A percentile compares a stretch with the other conserved stretches of the same genome.
Evolutionary conservation across 2,888 invertebrate species (phyloP).

Genomic region (Deilephila elpenor): DNA sequence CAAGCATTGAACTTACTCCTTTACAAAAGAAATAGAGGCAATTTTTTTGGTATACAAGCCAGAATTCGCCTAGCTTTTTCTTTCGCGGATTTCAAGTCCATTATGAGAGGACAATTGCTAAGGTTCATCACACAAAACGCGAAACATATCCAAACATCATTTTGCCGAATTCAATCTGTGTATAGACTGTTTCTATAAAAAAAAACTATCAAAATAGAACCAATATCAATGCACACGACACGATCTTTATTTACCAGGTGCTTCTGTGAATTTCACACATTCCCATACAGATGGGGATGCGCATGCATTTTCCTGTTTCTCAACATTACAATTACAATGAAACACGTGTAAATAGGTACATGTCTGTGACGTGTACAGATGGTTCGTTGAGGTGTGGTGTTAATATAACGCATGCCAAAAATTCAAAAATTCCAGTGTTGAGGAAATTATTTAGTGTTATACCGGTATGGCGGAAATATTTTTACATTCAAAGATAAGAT

Average conservation of each 20-base stretch:
- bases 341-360: not conserved
- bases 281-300: not conserved
- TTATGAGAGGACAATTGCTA: too few relatives aligned
- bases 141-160: too few relatives aligned
- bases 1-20: too few relatives aligned
- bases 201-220: too few relatives aligned
- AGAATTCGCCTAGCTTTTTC: too few relatives aligned
- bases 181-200: too few relatives aligned
- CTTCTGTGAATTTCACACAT: slow-evolving; percentile 10
- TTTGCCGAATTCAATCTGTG: too few relatives aligned
- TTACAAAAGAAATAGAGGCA: too few relatives aligned
- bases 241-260: not conserved
- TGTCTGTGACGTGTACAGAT: too few relatives aligned
- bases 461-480: not conserved
- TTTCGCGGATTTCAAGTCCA: too few relatives aligned
- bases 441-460: not conserved
- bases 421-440: not conserved
- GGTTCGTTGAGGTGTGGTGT: not conserved
- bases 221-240: not conserved
- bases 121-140: too few relatives aligned
- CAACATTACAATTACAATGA: slow-evolving; percentile 4
- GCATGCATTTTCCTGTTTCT: slow-evolving; percentile 13
- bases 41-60: too few relatives aligned
- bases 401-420: slow-evolving; percentile 2
- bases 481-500: not conserved